Conservation (phyloP, 2,113 vertebrate genomes). For the Prunella fulvescens region DNA sequence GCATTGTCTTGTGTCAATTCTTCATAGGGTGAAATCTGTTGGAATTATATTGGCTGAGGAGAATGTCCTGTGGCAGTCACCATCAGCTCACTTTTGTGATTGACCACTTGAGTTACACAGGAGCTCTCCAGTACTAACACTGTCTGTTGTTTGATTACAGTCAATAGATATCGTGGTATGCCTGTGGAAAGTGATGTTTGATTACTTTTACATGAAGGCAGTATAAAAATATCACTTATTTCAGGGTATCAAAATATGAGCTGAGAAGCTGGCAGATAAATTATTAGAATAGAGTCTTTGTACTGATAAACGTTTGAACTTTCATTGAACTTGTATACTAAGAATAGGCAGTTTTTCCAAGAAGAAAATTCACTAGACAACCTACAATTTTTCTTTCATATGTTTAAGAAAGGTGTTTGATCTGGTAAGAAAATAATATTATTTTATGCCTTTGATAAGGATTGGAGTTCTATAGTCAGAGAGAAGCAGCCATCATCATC, state of each 20-base stretch:
- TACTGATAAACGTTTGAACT: conserved; percentile 76
- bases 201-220: conserved; percentile 55
- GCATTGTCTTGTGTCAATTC: neutral
- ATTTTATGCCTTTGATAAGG: conserved; percentile 77
- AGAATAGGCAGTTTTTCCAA: conserved; percentile 72
- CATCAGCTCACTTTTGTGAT: conserved; percentile 33
- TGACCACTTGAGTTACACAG: conserved; percentile 17
- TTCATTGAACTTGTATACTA: conserved; percentile 74
- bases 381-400: conserved; percentile 78
- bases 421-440: conserved; percentile 77
- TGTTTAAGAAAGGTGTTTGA: conserved; percentile 71
- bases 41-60: conserved; percentile 31
- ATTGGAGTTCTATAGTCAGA: conserved; percentile 70
- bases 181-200: conserved; percentile 56
- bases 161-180: conserved; percentile 55
- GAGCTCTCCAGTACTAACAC: neutral
- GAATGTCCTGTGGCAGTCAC: conserved; percentile 8
- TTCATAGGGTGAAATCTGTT: neutral
- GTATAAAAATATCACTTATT: conserved; percentile 41
- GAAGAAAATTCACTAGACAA: conserved; percentile 75
- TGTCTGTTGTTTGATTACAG: conserved; percentile 55
- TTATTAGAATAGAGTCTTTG: conserved; percentile 66
- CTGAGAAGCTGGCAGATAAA: conserved; percentile 49
- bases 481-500: conserved; percentile 61
- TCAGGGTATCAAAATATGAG: conserved; percentile 46